Conservation (phyloP, 2,797 vertebrate genomes). For the Alfaro cultratus region DNA sequence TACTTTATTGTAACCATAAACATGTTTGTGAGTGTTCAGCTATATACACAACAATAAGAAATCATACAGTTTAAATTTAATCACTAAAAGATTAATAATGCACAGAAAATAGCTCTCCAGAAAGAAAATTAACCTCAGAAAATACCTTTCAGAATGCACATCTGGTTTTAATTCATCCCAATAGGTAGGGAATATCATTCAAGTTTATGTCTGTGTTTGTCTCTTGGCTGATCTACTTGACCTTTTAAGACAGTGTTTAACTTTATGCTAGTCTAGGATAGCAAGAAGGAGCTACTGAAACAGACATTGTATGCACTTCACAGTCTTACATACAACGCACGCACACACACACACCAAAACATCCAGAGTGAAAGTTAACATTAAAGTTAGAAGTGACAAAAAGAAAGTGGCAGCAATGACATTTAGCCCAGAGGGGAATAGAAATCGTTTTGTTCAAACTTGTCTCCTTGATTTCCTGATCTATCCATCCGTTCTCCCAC, state of each 20-base stretch:
- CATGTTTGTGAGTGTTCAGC: not conserved
- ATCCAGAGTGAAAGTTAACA: constrained; percentile 23
- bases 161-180: not conserved
- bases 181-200: not conserved
- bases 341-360: not conserved
- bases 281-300: constrained; percentile 25
- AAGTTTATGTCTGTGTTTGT: not conserved
- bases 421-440: constrained; percentile 56
- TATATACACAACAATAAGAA: not conserved
- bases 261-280: constrained; percentile 22
- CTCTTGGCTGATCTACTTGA: constrained; percentile 47
- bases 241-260: constrained; percentile 59
- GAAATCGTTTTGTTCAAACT: constrained; percentile 32
- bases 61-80: not conserved
- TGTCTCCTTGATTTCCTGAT: constrained; percentile 12
- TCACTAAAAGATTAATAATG: not conserved
- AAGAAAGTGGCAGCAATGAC: constrained; percentile 64
- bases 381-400: constrained; percentile 44
- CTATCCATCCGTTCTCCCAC: constrained; percentile 11
- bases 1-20: constrained; percentile 11
- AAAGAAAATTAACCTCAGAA: not conserved
- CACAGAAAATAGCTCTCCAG: not conserved
- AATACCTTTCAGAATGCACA: constrained; percentile 1
- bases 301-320: constrained; percentile 45
- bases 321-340: constrained; percentile 3